Conservation (phyloP, 2,797 vertebrate genomes). For the Melanotaenia pygmaea region DNA sequence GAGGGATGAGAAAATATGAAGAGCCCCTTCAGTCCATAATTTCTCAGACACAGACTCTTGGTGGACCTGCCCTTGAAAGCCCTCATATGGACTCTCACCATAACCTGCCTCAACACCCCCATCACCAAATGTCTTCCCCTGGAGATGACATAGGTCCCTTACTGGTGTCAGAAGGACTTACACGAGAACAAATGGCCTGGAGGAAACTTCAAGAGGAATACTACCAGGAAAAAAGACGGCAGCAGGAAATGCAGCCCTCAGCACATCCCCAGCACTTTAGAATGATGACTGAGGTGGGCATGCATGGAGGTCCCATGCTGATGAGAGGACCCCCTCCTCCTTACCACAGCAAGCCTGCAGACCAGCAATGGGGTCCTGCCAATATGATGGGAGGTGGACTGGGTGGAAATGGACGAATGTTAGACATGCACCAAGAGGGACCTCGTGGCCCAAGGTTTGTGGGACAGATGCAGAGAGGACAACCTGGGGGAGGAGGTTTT, state of each 20-base stretch:
- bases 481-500: constrained; percentile 76
- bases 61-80: constrained; percentile 85
- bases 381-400: constrained; percentile 89
- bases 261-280: constrained; percentile 82
- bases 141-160: constrained; percentile 90
- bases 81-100: constrained; percentile 79
- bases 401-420: constrained; percentile 79
- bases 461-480: constrained; percentile 87
- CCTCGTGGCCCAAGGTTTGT: constrained; percentile 88
- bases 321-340: constrained; percentile 95
- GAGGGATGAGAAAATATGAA: constrained; percentile 91
- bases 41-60: constrained; percentile 93
- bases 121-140: constrained; percentile 82
- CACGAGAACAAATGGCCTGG: constrained; percentile 96
- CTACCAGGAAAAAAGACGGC: constrained; percentile 94
- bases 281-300: constrained; percentile 82
- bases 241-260: constrained; percentile 88
- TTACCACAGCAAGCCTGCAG: constrained; percentile 95
- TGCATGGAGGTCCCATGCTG: constrained; percentile 85
- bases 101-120: constrained; percentile 71
- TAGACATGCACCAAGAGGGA: constrained; percentile 83
- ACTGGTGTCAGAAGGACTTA: constrained; percentile 92
- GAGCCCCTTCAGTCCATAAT: constrained; percentile 97
- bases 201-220: constrained; percentile 97
- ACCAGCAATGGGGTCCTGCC: constrained; percentile 87